A percentile compares a stretch with the other conserved stretches of the same genome.
Conservation (phyloP, 2,888 invertebrate species). For the Galerucella calmariensis region DNA sequence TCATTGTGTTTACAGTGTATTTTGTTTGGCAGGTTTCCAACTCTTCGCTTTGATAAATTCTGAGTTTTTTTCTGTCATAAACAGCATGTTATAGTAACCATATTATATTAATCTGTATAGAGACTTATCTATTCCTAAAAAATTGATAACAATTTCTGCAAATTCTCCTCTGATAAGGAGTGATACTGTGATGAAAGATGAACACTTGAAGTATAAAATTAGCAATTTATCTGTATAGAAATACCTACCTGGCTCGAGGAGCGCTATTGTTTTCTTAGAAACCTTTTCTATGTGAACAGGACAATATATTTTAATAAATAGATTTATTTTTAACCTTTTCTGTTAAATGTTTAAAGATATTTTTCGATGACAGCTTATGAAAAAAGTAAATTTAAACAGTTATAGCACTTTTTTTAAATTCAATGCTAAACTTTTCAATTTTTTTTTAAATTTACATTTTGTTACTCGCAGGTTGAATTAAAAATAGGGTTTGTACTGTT, state of each 20-base stretch:
- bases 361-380: neutral
- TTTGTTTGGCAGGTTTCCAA: constrained; percentile 10
- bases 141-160: constrained; percentile 5
- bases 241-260: neutral
- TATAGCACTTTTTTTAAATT: too few species aligned
- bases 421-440: too few species aligned
- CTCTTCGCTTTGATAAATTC: neutral
- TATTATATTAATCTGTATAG: constrained; percentile 1
- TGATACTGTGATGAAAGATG: neutral
- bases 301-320: neutral
- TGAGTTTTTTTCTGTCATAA: constrained; percentile 3
- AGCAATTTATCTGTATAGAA: neutral
- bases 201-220: neutral
- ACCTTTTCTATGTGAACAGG: neutral
- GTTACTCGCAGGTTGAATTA: too few species aligned
- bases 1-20: constrained; percentile 19
- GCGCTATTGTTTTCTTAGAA: neutral
- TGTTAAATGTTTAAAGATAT: neutral
- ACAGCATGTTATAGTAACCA: neutral
- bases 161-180: constrained; percentile 7
- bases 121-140: constrained; percentile 11
- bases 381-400: neutral
- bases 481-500: too few species aligned
- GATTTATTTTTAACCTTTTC: neutral
- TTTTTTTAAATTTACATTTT: too few species aligned